Conservation (phyloP, 2,113 vertebrate genomes). For the Dipodomys stephensi region DNA sequence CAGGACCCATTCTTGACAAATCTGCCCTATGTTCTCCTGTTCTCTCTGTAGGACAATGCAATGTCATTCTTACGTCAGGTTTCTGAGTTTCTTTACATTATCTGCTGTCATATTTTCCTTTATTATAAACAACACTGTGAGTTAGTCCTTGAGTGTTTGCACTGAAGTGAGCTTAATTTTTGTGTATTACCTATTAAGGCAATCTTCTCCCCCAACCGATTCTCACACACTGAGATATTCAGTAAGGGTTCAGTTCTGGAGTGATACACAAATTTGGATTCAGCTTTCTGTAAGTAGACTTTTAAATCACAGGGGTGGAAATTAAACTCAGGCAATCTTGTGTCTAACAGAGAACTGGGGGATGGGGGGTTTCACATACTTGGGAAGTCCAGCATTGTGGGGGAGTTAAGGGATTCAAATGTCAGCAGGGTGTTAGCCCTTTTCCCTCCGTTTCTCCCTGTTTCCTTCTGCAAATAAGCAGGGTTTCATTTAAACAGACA, state of each 20-base stretch:
- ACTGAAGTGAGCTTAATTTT: background rate
- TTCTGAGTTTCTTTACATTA: conserved; percentile 19
- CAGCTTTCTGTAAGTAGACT: background rate
- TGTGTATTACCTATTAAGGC: background rate
- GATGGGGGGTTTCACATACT: background rate
- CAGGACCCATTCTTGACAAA: background rate
- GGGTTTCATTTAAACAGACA: background rate
- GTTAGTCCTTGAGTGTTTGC: background rate
- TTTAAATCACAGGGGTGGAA: background rate
- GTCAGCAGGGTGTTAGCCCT: background rate
- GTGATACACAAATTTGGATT: background rate
- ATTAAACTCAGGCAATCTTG: background rate
- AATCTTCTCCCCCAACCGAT: background rate
- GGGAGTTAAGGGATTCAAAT: background rate
- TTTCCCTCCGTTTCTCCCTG: background rate
- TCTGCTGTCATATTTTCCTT: background rate
- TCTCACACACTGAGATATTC: background rate
- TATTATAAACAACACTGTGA: background rate
- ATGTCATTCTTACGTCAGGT: conserved; percentile 13
- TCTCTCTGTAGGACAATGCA: background rate
- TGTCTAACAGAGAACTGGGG: background rate
- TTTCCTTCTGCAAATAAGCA: background rate
- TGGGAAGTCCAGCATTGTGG: background rate
- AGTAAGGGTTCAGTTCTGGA: background rate
- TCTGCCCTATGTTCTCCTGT: conserved; percentile 8